Percentiles rank a stretch among this genome's conserved stretches.
These are phyloP conservation scores for Tribolium castaneum DNA, from an alignment of 1,140 invertebrate genomes.

Conservation along the genomic window DNA sequence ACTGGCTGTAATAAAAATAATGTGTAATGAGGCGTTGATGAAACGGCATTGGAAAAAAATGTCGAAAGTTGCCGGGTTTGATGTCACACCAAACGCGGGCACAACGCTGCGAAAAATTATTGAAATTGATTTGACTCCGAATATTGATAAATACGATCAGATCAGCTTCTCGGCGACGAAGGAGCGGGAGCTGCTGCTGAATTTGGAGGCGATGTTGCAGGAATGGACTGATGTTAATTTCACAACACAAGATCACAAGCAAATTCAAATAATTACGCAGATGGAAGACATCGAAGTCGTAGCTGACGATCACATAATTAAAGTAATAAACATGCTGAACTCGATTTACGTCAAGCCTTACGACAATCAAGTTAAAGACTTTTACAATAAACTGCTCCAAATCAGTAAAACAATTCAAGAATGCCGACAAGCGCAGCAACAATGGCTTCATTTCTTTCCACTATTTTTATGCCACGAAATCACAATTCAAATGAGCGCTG, in stretches of 20 bases:
- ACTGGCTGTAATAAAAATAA: slow-evolving; percentile 81
- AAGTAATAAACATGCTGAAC: slow-evolving; percentile 86
- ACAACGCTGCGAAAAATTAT: slow-evolving; percentile 85
- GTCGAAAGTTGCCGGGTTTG: slow-evolving; percentile 81
- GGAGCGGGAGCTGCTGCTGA: slow-evolving; percentile 82
- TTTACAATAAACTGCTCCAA: slow-evolving; percentile 82
- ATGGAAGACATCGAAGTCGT: slow-evolving; percentile 86
- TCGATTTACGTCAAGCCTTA: slow-evolving; percentile 92
- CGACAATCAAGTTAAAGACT: slow-evolving; percentile 76
- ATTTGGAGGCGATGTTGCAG: slow-evolving; percentile 81
- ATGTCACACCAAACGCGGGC: slow-evolving; percentile 84
- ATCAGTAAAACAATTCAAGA: slow-evolving; percentile 84
- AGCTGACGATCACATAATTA: slow-evolving; percentile 88
- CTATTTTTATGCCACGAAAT: slow-evolving; percentile 94
- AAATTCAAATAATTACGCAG: slow-evolving; percentile 74
- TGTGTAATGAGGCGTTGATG: slow-evolving; percentile 87
- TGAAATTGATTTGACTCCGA: slow-evolving; percentile 76
- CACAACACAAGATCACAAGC: slow-evolving; percentile 75
- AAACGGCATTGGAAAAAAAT: slow-evolving; percentile 92
- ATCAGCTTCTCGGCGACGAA: slow-evolving; percentile 90
- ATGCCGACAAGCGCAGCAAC: slow-evolving; percentile 86
- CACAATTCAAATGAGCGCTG: slow-evolving; percentile 88
- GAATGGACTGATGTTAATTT: slow-evolving; percentile 86
- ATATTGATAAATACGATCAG: slow-evolving; percentile 82
- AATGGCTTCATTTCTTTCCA: slow-evolving; percentile 88